Evolutionary conservation across 2,113 vertebrate genomes (phyloP).

Genomic region (Trichomycterus rosablanca): DNA sequence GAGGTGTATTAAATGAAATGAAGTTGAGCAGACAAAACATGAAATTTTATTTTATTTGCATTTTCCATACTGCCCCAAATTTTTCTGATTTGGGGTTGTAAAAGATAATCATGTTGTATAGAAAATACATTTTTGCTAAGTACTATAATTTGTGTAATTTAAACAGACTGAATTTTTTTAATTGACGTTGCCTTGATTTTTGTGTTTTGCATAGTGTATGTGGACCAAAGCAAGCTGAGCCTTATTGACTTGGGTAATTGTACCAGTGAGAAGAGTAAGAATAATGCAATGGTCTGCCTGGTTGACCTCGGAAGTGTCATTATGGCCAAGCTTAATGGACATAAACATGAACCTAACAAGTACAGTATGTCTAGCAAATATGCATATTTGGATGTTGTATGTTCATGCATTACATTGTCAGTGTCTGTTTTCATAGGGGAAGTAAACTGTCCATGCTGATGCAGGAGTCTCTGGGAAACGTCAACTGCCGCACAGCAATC

Average conservation of each 20-base stretch:
- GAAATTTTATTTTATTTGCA: no score
- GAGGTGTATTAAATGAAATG: no score
- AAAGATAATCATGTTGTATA: no score
- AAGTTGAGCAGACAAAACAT: no score
- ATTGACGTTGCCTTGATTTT: not conserved
- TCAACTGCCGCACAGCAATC: constrained; percentile 88
- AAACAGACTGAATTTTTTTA: no score
- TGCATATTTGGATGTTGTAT: not conserved
- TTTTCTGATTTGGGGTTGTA: not conserved
- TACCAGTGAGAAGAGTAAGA: constrained; percentile 76
- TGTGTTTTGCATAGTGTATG: constrained; percentile 71
- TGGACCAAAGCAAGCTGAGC: constrained; percentile 86
- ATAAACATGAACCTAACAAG: constrained; percentile 87
- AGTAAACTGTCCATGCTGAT: constrained; percentile 94
- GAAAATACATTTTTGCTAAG: no score
- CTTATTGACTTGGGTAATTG: constrained; percentile 96
- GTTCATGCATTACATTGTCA: not conserved
- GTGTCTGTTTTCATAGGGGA: constrained; percentile 65
- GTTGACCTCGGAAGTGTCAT: constrained; percentile 87
- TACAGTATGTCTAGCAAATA: constrained; percentile 43
- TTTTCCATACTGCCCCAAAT: not conserved
- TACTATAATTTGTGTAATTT: no score
- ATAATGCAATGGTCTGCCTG: constrained; percentile 75
- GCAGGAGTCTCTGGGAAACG: constrained; percentile 84
- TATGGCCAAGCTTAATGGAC: constrained; percentile 85